Percentiles rank a stretch among this genome's conserved stretches.
Conservation (phyloP, 1,140 invertebrate genomes). For the Drosophila nigromelanica region DNA sequence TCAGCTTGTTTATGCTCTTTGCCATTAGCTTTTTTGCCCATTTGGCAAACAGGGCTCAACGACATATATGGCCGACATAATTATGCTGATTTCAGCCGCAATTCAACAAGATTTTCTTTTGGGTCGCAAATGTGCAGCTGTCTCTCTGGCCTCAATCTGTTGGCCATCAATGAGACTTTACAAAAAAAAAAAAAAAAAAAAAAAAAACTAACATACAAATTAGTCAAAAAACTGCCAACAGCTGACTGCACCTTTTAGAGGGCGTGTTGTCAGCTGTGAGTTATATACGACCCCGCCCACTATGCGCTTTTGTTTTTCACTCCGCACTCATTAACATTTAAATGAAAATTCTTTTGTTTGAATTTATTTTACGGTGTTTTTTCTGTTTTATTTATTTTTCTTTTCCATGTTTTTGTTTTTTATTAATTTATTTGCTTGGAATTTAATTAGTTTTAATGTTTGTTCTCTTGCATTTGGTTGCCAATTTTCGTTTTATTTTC, state of each 20-base stretch:
- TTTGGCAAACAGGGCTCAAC: constrained; percentile 13
- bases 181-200: neutral
- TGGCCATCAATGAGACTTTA: constrained; percentile 20
- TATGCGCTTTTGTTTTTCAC: constrained; percentile 8
- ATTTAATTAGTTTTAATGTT: constrained; percentile 56
- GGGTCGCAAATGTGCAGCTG: neutral
- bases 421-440: constrained; percentile 60
- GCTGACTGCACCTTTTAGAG: neutral
- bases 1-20: neutral
- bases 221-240: constrained; percentile 5
- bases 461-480: constrained; percentile 28
- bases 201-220: constrained; percentile 29
- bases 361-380: constrained; percentile 8
- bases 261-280: neutral
- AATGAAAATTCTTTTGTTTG: constrained; percentile 62
- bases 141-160: constrained; percentile 1
- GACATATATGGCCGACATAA: constrained; percentile 34
- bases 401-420: constrained; percentile 25
- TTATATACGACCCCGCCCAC: neutral
- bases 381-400: neutral
- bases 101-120: constrained; percentile 1
- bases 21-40: constrained; percentile 19
- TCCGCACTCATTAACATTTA: constrained; percentile 63
- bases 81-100: constrained; percentile 29
- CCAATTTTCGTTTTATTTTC: constrained; percentile 5